Base-by-base conservation (phyloP, 1,140 invertebrate genomes). In the Tribolium madens region DNA sequence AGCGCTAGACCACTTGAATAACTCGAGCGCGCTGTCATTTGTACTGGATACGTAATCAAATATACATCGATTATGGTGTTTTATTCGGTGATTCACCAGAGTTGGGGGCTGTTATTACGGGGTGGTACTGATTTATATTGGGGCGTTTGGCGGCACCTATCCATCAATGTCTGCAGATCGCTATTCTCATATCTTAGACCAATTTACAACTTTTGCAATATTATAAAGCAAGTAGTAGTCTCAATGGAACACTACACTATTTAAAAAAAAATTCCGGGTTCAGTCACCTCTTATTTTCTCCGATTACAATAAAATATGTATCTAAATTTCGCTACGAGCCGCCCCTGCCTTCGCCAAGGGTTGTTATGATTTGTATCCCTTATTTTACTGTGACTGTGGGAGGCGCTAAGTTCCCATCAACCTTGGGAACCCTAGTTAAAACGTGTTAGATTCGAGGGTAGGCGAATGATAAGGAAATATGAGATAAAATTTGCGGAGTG, bases 41-140 rank as follows among this genome's bases (percentile, higher is more conserved):
- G 47, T 79, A 77, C 50, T 42, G 50, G 72, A 76, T 72, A 70
- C 70, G 64, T 80, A 80, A 82, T 82, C 81, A 81, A 81, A 81
- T 81, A 81, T 79, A 81, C 80, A 80, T 80, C 79, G 81, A 82
- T 82, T 80, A 80, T 78, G 72, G 78, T 57, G 76, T 78, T 75
- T 73, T 52, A 70, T 75, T 79, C 73, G 76, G 76, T 81, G 80
- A 81, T 76, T 81, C 80, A 81, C 79, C 75, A 73, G 68, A 36
- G 48, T 21, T 76, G 36, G 68, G 76, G 71, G 36, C 9, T 75
- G 46, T 31, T 64, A 46, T 33, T 26, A 74, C 26, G 47, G 57
- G 18, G 74, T 47, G 72, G 13, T 69, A 31, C 47, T 78, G 72
- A 75, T 78, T 78, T 75, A 71, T 74, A 52, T 52, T n/a, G 60